Base-by-base conservation (phyloP, 1,140 invertebrate species). In the Cyclargus thomasi region DNA sequence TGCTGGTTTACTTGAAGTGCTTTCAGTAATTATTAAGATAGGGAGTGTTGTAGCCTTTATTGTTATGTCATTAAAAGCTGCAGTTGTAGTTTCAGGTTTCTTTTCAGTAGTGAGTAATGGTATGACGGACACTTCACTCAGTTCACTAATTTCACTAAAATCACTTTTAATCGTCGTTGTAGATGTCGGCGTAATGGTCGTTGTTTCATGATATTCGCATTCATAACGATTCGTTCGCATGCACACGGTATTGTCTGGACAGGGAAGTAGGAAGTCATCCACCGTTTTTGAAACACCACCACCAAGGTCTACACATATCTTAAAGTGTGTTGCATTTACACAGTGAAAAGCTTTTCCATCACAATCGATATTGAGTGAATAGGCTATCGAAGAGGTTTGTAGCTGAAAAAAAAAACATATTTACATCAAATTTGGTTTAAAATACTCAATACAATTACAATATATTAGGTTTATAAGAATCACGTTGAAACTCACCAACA, bases 291-390 rank as follows among this genome's bases (percentile, higher is more conserved):
- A 86, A 2, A 85, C 55, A 29, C 87, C 88, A 22, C 74, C 75
- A 2, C 90, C 90, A 16, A 88, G 72, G 70, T 91, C 88, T 17
- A 91, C 86, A 67, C 90, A 91, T 75, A 91, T 88, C 77, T 84
- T 85, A 67, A 91, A 91, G 78, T 90, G 85, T 53, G 87, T 90
- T 59, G 83, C 75, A 75, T 91, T 89, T 18, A 83, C 69, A 64
- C 90, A 91, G 62, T 86, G 79, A 72, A 91, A 91, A 47, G 83
- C 76, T 78, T 83, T 91, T 67, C 86, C 87, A 65, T 76, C 66
- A 72, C 90, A 91, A 75, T 91, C 79, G 63, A 85, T 74, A 67
- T 86, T 81, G 39, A 68, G 68, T 22, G 75, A 64, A 67, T 63
- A 5, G 53, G 64, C 39, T 10, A 62, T 47, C 21, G 63, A 47